A percentile compares a stretch with the other conserved stretches of the same genome.
Conservation (phyloP, 2,797 vertebrate genomes). For the Xenentodon cancila region DNA sequence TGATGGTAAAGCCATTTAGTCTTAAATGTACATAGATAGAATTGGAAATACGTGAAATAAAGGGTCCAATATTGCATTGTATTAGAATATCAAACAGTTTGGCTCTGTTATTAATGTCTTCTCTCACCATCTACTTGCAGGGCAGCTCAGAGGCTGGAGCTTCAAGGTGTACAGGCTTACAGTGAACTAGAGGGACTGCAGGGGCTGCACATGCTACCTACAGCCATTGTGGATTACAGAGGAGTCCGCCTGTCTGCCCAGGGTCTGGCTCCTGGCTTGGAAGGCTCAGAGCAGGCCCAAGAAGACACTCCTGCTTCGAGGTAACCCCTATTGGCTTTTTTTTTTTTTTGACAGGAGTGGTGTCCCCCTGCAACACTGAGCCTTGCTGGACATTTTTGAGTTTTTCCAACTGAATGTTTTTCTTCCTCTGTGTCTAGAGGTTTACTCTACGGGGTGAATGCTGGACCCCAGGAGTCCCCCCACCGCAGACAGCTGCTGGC, state of each 20-base stretch:
- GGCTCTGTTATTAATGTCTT: not conserved
- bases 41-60: too few relatives aligned
- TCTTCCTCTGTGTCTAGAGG: slow-evolving; percentile 61
- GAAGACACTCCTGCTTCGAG: slow-evolving; percentile 53
- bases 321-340: slow-evolving; percentile 24
- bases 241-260: slow-evolving; percentile 86
- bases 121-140: slow-evolving; percentile 34
- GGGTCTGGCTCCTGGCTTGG: slow-evolving; percentile 85
- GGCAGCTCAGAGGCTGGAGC: slow-evolving; percentile 76
- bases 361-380: not conserved
- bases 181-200: slow-evolving; percentile 75
- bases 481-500: slow-evolving; percentile 76
- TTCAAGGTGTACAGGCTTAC: slow-evolving; percentile 81
- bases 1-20: not conserved
- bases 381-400: not conserved
- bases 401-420: slow-evolving; percentile 8
- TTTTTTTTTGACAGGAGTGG: not conserved
- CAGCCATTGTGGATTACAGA: slow-evolving; percentile 85
- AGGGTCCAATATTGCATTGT: too few relatives aligned
- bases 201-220: slow-evolving; percentile 84
- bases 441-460: slow-evolving; percentile 78
- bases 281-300: slow-evolving; percentile 73
- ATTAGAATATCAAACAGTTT: not conserved
- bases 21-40: too few relatives aligned
- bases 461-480: slow-evolving; percentile 76